Base-by-base conservation (phyloP, 2,888 invertebrate genomes). In the Drosophila rubida region DNA sequence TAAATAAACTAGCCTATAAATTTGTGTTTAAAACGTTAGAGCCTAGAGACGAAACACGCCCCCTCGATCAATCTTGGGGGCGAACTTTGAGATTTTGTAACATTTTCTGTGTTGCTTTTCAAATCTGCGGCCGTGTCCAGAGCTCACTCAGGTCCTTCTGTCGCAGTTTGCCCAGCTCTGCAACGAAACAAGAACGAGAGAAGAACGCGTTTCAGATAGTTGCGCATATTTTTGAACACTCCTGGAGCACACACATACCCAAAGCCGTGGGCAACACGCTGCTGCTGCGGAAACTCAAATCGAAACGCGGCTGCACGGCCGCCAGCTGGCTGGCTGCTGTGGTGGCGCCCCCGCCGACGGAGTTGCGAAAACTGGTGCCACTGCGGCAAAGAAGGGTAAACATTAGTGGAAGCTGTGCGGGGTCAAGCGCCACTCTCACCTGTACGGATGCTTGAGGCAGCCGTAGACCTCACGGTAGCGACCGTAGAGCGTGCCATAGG, bases 401-500 rank as follows among this genome's bases (percentile, higher is more conserved):
- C 22, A 54, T 30, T 13, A 3, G 11, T 4, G 5, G 6, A 11
- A 13, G 7, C 11, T 30, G 50, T 44, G 25, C 2, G 8, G 49
- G 22, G 9, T 5, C 32, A 22, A 6, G 9, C 27, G 11, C 2
- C 2, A 25, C 73, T 91, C 83, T 91, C 83, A 96, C 96, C 96
- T 95, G 90, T 97, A 97, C 0, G 97, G 96, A 91, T 97, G 95
- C 92, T 97, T 97, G 69, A 97, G 94, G 90, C 97, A 97, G 16
- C 97, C 97, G 90, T 96, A 97, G 13, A 96, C 97, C 92, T 97
- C 97, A 4, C 97, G 93, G 91, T 97, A 97, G 85, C 97, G 93
- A 2, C 97, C 97, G 91, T 97, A 97, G 6, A 97, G 93, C 0
- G 97, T 97, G 4, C 97, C 97, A 92, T 97, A 97, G 46, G 97